phyloP scores from a whole-genome alignment of 2,797 vertebrate genomes.

The Pelodytes ibericus region DNA sequence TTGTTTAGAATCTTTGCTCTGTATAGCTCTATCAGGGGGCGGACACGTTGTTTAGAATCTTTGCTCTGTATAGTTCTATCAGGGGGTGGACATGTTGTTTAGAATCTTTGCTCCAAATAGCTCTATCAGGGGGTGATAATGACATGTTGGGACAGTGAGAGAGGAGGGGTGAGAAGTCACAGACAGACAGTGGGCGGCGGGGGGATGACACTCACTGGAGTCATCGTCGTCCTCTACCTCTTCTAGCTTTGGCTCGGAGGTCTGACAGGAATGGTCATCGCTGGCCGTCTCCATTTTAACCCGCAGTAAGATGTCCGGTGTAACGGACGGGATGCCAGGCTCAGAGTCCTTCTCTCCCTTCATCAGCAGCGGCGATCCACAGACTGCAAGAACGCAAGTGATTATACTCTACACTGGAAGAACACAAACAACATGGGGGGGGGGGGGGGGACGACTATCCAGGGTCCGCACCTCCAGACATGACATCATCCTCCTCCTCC shows the following conservation, averaged over 20 bases:
- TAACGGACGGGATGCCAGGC: not conserved
- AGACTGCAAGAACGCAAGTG: not conserved
- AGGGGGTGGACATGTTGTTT: too few species aligned
- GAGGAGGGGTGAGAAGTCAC: not conserved
- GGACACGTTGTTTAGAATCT: too few species aligned
- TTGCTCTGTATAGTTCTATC: too few species aligned
- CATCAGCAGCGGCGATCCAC: not conserved
- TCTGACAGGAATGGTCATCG: constrained; percentile 19
- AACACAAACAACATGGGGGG: not conserved
- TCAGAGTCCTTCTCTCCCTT: not conserved
- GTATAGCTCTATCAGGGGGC: too few species aligned
- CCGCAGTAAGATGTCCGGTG: constrained; percentile 39
- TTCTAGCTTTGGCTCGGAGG: not conserved
- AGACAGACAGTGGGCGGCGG: too few species aligned
- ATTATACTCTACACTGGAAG: not conserved
- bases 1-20: too few species aligned
- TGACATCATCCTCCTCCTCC: constrained; percentile 2
- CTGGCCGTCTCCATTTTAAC: constrained; percentile 27
- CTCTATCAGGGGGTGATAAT: too few species aligned
- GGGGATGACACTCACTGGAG: constrained; percentile 1
- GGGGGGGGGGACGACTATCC: not conserved
- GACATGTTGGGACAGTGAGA: not conserved
- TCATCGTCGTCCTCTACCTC: constrained; percentile 1
- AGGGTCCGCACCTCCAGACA: not conserved
- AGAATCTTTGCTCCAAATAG: too few species aligned